A percentile compares a stretch with the other conserved stretches of the same genome.
Evolutionary conservation across 2,888 invertebrate genomes (phyloP).

Genomic region (Baccha elongata): DNA sequence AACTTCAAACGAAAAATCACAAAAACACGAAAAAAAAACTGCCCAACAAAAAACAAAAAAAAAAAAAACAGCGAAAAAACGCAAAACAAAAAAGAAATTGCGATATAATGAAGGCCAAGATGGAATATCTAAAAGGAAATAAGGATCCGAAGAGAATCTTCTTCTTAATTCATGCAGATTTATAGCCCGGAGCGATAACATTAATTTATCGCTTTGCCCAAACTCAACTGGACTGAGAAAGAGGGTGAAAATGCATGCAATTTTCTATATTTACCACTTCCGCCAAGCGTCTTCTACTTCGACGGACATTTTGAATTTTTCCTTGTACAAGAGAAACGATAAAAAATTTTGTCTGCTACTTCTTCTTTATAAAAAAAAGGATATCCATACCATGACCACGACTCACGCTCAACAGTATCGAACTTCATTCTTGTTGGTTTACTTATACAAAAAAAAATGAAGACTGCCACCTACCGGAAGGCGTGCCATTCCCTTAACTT

Average conservation of each 20-base stretch:
- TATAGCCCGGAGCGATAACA: conserved; percentile 78
- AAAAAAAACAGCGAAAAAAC: conserved; percentile 42
- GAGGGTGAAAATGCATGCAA: conserved; percentile 65
- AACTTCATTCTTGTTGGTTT: no score
- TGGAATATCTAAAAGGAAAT: conserved; percentile 72
- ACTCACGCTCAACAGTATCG: no score
- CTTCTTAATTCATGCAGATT: conserved; percentile 78
- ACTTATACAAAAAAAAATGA: no score
- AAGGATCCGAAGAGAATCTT: conserved; percentile 72
- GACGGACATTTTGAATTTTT: conserved; percentile 63
- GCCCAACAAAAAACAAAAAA: no score
- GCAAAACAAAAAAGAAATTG: conserved; percentile 57
- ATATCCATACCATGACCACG: no score
- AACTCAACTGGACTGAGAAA: conserved; percentile 21
- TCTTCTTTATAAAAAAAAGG: no score
- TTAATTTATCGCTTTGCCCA: conserved; percentile 76
- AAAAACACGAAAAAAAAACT: no score
- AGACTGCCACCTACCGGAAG: no score
- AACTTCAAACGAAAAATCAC: no score
- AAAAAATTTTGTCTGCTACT: no score
- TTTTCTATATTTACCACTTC: conserved; percentile 61
- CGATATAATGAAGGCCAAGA: conserved; percentile 52
- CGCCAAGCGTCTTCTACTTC: conserved; percentile 18
- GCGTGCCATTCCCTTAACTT: no score
- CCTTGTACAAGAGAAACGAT: no score